Percentiles rank a stretch among this genome's conserved stretches.
Evolutionary conservation across 2,113 vertebrate genomes (phyloP).

Genomic region (Prionailurus viverrinus): DNA sequence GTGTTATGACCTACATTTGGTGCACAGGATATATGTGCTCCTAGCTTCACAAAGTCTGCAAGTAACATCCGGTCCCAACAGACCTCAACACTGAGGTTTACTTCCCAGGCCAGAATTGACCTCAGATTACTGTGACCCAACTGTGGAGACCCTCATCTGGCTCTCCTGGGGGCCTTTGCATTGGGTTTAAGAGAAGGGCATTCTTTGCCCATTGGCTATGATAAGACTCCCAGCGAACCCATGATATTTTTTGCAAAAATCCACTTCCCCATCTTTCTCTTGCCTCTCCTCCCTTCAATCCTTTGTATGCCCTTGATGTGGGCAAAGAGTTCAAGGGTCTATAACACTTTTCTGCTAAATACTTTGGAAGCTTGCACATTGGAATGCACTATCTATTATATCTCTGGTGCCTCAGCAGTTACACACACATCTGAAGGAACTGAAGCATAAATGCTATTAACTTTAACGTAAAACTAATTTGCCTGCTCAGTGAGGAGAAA

Average conservation of each 20-base stretch:
- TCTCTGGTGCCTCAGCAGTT: background rate
- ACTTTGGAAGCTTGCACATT: background rate
- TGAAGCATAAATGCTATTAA: background rate
- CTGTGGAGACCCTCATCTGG: background rate
- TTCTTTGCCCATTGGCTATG: background rate
- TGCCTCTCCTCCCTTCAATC: background rate
- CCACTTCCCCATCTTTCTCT: background rate
- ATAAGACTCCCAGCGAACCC: background rate
- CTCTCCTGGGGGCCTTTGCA: background rate
- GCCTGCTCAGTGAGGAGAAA: background rate
- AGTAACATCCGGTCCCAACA: background rate
- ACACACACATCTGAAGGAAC: background rate
- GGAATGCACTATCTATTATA: background rate
- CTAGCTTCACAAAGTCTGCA: background rate
- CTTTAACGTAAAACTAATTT: background rate
- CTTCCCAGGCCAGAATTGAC: background rate
- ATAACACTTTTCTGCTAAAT: background rate
- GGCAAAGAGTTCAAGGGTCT: background rate
- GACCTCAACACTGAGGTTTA: background rate
- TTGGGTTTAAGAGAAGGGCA: background rate
- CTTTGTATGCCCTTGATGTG: background rate
- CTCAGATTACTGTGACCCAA: background rate
- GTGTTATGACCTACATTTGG: background rate
- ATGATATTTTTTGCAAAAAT: background rate
- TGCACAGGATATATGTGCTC: background rate